Conservation (phyloP, 2,797 vertebrate genomes). For the Brachyalestes nurse region DNA sequence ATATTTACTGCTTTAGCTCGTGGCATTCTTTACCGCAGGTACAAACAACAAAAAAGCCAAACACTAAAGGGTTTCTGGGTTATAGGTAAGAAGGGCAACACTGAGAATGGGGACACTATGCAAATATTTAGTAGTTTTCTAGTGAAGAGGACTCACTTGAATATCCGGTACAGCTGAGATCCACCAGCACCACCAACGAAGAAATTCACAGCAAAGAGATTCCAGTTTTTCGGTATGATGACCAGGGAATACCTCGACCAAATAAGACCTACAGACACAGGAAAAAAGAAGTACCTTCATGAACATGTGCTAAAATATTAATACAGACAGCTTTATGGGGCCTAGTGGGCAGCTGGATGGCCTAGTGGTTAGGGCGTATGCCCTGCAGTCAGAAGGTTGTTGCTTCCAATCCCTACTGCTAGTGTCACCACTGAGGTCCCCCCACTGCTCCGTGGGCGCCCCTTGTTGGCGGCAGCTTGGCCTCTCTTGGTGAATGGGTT, state of each 20-base stretch:
- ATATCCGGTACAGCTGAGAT: conserved; percentile 94
- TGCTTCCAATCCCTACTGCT: too few species aligned
- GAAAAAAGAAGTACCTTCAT: background rate
- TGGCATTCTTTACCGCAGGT: background rate
- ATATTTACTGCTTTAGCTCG: background rate
- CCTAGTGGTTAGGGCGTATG: too few species aligned
- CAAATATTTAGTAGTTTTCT: background rate
- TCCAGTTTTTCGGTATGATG: conserved; percentile 98
- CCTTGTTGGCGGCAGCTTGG: too few species aligned
- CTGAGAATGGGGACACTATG: background rate
- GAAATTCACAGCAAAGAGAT: conserved; percentile 96
- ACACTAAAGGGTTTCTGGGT: background rate
- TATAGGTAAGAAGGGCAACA: background rate
- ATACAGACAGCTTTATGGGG: too few species aligned
- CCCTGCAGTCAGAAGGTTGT: too few species aligned
- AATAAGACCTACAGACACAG: conserved; percentile 84
- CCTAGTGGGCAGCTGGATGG: too few species aligned
- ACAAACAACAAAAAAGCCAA: background rate
- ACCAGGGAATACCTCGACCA: conserved; percentile 99
- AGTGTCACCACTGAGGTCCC: too few species aligned
- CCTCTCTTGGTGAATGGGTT: too few species aligned
- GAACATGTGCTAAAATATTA: background rate
- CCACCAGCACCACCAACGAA: conserved; percentile 90
- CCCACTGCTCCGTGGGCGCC: too few species aligned
- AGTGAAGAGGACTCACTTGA: conserved; percentile 79